Conservation (phyloP, 2,888 invertebrate species). For the Eupithecia subumbrata region DNA sequence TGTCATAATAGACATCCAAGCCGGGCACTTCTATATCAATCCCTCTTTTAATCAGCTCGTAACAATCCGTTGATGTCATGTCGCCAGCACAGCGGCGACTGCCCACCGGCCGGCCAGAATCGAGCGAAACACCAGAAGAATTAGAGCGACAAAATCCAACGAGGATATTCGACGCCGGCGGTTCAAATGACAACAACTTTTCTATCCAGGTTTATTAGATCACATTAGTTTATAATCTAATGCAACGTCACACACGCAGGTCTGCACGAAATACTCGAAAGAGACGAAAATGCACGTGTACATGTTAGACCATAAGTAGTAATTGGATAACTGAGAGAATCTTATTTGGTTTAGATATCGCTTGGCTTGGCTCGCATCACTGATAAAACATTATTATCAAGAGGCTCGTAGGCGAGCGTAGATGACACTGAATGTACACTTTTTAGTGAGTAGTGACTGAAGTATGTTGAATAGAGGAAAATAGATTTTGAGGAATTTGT, state of each 20-base stretch:
- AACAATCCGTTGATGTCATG: conserved; percentile 81
- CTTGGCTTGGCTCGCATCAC: conserved; percentile 46
- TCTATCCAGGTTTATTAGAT: conserved; percentile 63
- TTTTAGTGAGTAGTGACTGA: conserved; percentile 9
- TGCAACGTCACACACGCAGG: conserved; percentile 21
- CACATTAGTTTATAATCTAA: conserved; percentile 45
- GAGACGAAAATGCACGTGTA: conserved; percentile 24
- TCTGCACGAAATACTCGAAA: not conserved
- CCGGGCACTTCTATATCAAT: conserved; percentile 81
- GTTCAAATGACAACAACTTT: conserved; percentile 77
- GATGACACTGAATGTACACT: conserved; percentile 20
- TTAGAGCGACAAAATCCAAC: conserved; percentile 82
- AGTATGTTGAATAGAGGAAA: conserved; percentile 48
- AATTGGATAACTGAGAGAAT: conserved; percentile 56
- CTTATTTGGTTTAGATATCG: conserved; percentile 52
- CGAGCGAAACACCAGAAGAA: conserved; percentile 73
- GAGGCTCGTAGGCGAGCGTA: conserved; percentile 33
- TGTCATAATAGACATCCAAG: conserved; percentile 83
- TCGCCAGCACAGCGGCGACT: conserved; percentile 67
- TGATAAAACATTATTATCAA: conserved; percentile 50
- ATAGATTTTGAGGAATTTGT: conserved; percentile 42
- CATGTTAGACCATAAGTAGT: conserved; percentile 43
- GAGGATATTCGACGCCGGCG: conserved; percentile 80
- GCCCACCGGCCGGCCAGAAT: conserved; percentile 48
- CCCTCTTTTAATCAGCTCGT: conserved; percentile 79